Base-by-base conservation (phyloP, 23 tunicate species). In the Ciona savignyi region DNA sequence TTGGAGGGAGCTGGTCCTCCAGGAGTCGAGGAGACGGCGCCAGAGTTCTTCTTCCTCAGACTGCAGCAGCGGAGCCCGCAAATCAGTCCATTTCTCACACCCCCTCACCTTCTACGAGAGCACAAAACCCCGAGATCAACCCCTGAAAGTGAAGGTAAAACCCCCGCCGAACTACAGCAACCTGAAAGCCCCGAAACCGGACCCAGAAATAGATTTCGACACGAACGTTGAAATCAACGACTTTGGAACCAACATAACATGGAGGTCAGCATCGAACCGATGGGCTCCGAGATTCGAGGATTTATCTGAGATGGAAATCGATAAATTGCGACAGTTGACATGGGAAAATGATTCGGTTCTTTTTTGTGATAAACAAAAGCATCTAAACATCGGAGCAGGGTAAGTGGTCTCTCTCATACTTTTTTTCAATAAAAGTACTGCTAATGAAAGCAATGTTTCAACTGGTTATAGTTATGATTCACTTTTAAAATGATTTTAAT, bases 251-350 rank as follows among this genome's bases (percentile, higher is more conserved):
- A 78, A 70, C 3, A 68, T 75, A 1, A 70, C 85, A 1, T 84
- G 83, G 90, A 60, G 23, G 25, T 25, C 73, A 1, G 24, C 20
- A 15, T 84, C 90, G n/a, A 31, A 32, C n/a, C 75, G 95, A 26
- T 90, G 97, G 97, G 67, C 69, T 1, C 78, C 90, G 11, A 69
- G 97, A 42, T 79, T 84, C 24, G 90, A 83, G 30, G 82, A 90
- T 62, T 73, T 90, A 27, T 74, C 82, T 0, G 82, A 83, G 70
- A 73, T 74, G 48, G 74, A 70, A 4, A n/a, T 56, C 2, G 81
- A 79, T 3, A 29, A 9, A 29, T 32, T 90, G 23, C 83, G 81
- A 34, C 35, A 70, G 4, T 1, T 88, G 15, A 74, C 65, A 24
- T 72, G 77, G 77, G 49, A 27, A 1, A 70, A 34, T 25, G 62